These are phyloP conservation scores for Sycophila sp. DNA, from an alignment of 1,140 invertebrate species.

Conservation along the genomic window DNA sequence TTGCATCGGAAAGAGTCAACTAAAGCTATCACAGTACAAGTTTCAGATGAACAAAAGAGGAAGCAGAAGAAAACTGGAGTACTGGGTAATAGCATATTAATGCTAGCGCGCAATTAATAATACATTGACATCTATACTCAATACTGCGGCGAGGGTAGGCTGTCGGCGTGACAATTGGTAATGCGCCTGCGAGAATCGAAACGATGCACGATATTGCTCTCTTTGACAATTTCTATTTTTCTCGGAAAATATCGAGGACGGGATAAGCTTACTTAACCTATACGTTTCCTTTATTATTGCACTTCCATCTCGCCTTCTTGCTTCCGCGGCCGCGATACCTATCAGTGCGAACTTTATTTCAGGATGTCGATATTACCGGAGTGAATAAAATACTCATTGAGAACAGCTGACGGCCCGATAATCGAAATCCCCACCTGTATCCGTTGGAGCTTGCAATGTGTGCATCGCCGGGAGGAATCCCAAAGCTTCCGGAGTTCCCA, in stretches of 20 bases:
- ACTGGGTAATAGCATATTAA: no score
- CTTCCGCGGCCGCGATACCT: background rate
- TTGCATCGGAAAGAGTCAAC: no score
- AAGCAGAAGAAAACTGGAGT: constrained; percentile 12
- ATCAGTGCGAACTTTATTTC: background rate
- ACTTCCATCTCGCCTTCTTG: background rate
- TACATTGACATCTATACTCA: background rate
- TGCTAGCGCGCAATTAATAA: constrained; percentile 15
- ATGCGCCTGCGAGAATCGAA: background rate
- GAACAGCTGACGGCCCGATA: background rate
- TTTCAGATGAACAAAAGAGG: background rate
- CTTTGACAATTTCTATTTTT: background rate
- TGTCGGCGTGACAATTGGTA: background rate
- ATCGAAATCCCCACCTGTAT: background rate
- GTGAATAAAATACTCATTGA: background rate
- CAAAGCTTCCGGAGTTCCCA: no score
- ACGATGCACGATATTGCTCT: no score
- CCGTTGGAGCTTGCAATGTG: no score
- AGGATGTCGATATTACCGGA: background rate
- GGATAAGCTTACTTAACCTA: constrained; percentile 24
- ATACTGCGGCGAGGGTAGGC: background rate
- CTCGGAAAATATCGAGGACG: constrained; percentile 10
- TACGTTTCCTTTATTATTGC: no score
- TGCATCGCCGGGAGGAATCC: no score
- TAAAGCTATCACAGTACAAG: no score